A percentile compares a stretch with the other conserved stretches of the same genome.
These are phyloP conservation scores for Brachionus rotundiformis DNA, from an alignment of 1,140 invertebrate genomes.

Conservation along the genomic window DNA sequence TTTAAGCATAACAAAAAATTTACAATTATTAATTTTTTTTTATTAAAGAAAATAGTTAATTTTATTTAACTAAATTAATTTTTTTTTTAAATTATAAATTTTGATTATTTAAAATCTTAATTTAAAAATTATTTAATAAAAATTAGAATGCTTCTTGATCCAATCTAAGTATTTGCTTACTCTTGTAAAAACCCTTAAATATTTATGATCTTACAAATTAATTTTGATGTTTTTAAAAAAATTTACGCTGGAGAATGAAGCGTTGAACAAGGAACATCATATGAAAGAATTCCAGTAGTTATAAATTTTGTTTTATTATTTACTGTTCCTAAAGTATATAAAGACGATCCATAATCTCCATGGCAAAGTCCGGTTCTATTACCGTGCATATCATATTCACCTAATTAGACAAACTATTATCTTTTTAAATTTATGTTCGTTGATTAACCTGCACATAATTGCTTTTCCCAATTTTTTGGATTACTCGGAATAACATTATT, in stretches of 20 bases:
- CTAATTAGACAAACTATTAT: background rate
- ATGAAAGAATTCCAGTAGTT: conserved; percentile 26
- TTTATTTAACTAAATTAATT: background rate
- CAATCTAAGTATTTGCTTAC: background rate
- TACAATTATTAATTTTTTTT: no score
- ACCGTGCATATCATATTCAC: conserved; percentile 15
- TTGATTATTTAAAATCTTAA: no score
- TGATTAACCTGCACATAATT: conserved; percentile 34
- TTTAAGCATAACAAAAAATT: no score
- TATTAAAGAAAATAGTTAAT: no score
- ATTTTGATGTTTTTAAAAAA: background rate
- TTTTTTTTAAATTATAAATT: background rate
- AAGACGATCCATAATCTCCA: conserved; percentile 37
- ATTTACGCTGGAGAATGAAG: conserved; percentile 31
- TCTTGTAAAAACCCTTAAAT: conserved; percentile 20
- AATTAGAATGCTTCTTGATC: conserved; percentile 18
- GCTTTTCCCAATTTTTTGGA: conserved; percentile 32
- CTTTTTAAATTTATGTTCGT: background rate
- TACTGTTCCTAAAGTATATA: background rate
- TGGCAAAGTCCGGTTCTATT: conserved; percentile 30
- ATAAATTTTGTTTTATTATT: conserved; percentile 22
- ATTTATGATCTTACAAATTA: no score
- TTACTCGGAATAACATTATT: background rate
- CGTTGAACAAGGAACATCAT: background rate
- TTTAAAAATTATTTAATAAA: background rate